Evolutionary conservation across 1,140 invertebrate species (phyloP).

Genomic region (Penaeus japonicus): DNA sequence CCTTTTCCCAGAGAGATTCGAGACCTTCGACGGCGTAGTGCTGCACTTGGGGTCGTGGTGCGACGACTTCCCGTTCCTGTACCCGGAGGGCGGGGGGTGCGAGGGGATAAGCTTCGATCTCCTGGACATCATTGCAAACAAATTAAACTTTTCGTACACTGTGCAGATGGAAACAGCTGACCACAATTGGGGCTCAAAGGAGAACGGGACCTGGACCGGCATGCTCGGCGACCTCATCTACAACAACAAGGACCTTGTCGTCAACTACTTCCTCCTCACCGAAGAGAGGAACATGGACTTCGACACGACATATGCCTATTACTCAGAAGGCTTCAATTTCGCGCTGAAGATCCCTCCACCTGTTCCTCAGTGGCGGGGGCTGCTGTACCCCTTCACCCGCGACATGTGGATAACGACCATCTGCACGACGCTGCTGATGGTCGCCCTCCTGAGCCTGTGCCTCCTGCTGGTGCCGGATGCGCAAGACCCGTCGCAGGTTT

Average conservation of each 20-base stretch:
- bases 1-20: slow-evolving; percentile 26
- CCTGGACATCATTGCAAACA: slow-evolving; percentile 16
- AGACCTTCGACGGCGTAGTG: slow-evolving; percentile 1
- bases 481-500: slow-evolving; percentile 9
- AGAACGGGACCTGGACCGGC: slow-evolving; percentile 45
- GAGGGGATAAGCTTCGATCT: slow-evolving; percentile 20
- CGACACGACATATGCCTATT: slow-evolving; percentile 42
- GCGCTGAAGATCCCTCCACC: slow-evolving; percentile 29
- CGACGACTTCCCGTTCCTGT: slow-evolving; percentile 45
- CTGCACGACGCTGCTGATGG: slow-evolving; percentile 4
- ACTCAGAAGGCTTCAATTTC: slow-evolving; percentile 40
- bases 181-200: slow-evolving; percentile 38
- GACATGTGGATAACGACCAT: slow-evolving; percentile 28
- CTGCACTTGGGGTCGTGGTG: slow-evolving; percentile 44
- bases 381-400: slow-evolving; percentile 42
- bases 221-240: slow-evolving; percentile 46
- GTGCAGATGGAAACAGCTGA: slow-evolving; percentile 31
- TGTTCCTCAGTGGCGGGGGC: slow-evolving; percentile 34
- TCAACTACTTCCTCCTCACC: slow-evolving; percentile 33
- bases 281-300: slow-evolving; percentile 26
- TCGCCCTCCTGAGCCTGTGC: neutral
- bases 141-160: slow-evolving; percentile 36
- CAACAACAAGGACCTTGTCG: slow-evolving; percentile 36
- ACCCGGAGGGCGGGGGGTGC: slow-evolving; percentile 17
- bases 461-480: slow-evolving; percentile 16